Evolutionary conservation across 2,888 invertebrate genomes (phyloP), one percentile per base, ranked within the genome.

Genomic region (Hemithea aestivaria): DNA sequence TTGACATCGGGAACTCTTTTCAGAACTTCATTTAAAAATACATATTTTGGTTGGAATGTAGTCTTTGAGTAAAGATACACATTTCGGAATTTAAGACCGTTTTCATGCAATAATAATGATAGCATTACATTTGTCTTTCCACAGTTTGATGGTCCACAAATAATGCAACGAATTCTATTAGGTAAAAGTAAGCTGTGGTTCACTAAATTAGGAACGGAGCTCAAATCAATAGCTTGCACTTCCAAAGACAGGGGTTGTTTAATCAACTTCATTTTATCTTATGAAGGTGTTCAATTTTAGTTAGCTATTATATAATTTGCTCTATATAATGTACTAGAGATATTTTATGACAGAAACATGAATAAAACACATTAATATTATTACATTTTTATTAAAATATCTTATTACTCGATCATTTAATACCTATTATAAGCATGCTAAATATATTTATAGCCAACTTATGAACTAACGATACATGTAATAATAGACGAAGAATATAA

Each of bases 71-170:
- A 49, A 2, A 49, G 6, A n/a, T 49, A 49, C 2, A 49, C 2
- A 35, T 43, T 36, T 33, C 10, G 10, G 7, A 48, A 44, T 20
- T 35, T 35, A 1, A 44, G 20, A 6, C 48, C 44, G 9, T 48
- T 36, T 28, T 25, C 22, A 10, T 45, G 27, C 25, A 48, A 20
- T 1, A 48, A 12, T 9, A 48, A 25, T 30, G 25, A 20, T 16
- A 56, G 16, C 12, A 66, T 26, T n/a, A 56, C 24, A 35, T 51
- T 46, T 1, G 45, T 57, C 45, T 57, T 57, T 0, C 55, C 58
- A 30, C 51, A 57, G 11, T 45, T 46, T 0, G 48, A 51, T 10
- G 48, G 46, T 1, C 48, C 51, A 7, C 48, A 51, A 25, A 51
- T 42, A 5, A 51, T 27, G 29, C 46, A 32, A 11, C 51, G 29